A percentile compares a stretch with the other conserved stretches of the same genome.
Evolutionary conservation across 64 coral and sea anemone genomes (phyloP).

Genomic region (Montipora cactus): DNA sequence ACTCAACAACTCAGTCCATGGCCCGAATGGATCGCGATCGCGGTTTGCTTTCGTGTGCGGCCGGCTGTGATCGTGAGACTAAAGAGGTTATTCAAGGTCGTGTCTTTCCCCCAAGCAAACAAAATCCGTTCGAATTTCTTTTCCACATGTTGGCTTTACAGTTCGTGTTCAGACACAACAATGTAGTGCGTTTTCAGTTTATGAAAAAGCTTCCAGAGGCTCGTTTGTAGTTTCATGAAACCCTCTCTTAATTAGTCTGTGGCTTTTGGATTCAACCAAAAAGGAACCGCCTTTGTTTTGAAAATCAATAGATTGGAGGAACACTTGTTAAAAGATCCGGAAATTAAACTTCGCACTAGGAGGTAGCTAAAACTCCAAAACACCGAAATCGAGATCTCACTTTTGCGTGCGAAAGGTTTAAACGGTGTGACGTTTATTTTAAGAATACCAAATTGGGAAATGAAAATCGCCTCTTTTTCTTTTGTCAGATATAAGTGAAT

Average conservation of each 20-base stretch:
- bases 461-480: no score
- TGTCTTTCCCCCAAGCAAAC: neutral
- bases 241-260: neutral
- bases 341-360: neutral
- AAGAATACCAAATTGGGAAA: no score
- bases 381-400: no score
- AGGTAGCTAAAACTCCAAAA: no score
- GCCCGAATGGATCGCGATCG: no score
- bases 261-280: neutral
- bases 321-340: neutral
- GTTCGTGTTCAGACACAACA: neutral
- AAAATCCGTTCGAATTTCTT: neutral
- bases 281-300: neutral
- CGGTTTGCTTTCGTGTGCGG: no score
- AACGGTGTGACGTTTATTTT: no score
- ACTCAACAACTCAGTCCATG: no score
- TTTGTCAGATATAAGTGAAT: no score
- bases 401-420: no score
- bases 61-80: no score
- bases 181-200: neutral
- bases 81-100: neutral
- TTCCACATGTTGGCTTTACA: neutral
- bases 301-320: neutral
- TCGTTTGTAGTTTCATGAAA: neutral
- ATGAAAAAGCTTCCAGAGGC: neutral